These are phyloP conservation scores for Camelus dromedarius DNA, from an alignment of 2,113 vertebrate species.

Conservation along the genomic window DNA sequence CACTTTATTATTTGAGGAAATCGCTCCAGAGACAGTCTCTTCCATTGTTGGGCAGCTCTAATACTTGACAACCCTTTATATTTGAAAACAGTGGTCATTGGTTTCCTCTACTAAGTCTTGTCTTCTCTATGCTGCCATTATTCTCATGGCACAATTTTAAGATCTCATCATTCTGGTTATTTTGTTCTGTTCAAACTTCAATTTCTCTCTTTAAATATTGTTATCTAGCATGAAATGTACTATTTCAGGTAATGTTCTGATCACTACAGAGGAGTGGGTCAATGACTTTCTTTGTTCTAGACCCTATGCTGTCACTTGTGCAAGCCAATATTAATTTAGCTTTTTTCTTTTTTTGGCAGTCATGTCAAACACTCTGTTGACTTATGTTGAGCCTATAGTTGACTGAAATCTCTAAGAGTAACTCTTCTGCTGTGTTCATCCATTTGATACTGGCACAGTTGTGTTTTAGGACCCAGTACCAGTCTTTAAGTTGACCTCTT, in stretches of 20 bases:
- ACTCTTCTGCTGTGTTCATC: constrained; percentile 40
- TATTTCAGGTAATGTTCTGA: constrained; percentile 57
- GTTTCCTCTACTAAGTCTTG: constrained; percentile 39
- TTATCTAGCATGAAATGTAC: constrained; percentile 54
- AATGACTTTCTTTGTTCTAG: constrained; percentile 46
- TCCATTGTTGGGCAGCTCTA: background rate
- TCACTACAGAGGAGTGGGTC: constrained; percentile 7
- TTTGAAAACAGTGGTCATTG: constrained; percentile 37
- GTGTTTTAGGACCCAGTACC: constrained; percentile 39
- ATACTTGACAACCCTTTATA: constrained; percentile 17
- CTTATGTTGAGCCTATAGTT: background rate
- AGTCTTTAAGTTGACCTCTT: constrained; percentile 43
- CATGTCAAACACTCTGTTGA: constrained; percentile 10
- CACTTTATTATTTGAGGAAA: constrained; percentile 43
- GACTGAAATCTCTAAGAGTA: constrained; percentile 41
- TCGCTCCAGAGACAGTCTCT: background rate
- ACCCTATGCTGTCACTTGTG: constrained; percentile 29
- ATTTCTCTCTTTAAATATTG: constrained; percentile 52
- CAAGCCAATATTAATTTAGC: constrained; percentile 6
- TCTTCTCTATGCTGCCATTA: constrained; percentile 15
- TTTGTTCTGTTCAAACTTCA: constrained; percentile 52
- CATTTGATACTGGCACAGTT: constrained; percentile 21
- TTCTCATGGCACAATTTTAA: constrained; percentile 19
- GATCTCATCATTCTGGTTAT: constrained; percentile 53
- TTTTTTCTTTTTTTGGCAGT: background rate